These are phyloP conservation scores for Diplodus puntazzo DNA, from an alignment of 2,797 vertebrate species.

Conservation along the genomic window DNA sequence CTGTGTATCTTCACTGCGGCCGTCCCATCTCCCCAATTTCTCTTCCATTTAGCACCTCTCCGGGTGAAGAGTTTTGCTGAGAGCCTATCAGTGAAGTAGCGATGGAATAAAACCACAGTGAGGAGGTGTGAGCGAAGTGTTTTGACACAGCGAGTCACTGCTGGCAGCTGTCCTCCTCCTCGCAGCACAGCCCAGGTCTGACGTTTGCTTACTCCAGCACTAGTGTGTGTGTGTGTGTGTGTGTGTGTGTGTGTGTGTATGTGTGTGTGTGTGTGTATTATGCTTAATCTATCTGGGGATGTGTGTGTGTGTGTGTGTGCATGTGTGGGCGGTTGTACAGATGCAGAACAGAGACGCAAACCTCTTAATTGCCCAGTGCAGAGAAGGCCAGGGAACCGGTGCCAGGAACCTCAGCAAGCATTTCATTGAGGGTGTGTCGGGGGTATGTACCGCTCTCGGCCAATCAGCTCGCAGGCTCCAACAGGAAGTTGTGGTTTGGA, in stretches of 20 bases:
- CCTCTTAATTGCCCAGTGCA: constrained; percentile 63
- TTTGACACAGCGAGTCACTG: constrained; percentile 56
- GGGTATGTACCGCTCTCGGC: constrained; percentile 67
- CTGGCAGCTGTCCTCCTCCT: constrained; percentile 54
- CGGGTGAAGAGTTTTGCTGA: not conserved
- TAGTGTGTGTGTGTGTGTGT: constrained; percentile 9
- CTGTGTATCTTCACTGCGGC: accelerated
- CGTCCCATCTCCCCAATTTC: not conserved
- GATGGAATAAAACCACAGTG: constrained; percentile 32
- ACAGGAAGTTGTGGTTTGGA: constrained; percentile 74
- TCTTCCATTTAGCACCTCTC: constrained; percentile 11
- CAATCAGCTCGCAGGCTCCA: constrained; percentile 50
- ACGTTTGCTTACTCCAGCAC: constrained; percentile 40
- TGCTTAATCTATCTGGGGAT: constrained; percentile 2
- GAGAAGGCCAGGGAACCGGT: constrained; percentile 37
- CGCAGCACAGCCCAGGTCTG: constrained; percentile 46
- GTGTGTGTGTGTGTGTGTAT: constrained; percentile 17
- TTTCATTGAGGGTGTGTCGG: constrained; percentile 67
- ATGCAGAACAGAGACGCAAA: constrained; percentile 58
- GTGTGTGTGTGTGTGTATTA: constrained; percentile 24
- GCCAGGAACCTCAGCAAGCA: constrained; percentile 65
- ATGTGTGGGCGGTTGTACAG: constrained; percentile 16
- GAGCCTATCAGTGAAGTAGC: constrained; percentile 47
- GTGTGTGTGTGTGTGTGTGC: constrained; percentile 7
- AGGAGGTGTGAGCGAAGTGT: constrained; percentile 59